These are phyloP conservation scores for Drosophila busckii DNA, from an alignment of 1,140 invertebrate species.

Conservation along the genomic window DNA sequence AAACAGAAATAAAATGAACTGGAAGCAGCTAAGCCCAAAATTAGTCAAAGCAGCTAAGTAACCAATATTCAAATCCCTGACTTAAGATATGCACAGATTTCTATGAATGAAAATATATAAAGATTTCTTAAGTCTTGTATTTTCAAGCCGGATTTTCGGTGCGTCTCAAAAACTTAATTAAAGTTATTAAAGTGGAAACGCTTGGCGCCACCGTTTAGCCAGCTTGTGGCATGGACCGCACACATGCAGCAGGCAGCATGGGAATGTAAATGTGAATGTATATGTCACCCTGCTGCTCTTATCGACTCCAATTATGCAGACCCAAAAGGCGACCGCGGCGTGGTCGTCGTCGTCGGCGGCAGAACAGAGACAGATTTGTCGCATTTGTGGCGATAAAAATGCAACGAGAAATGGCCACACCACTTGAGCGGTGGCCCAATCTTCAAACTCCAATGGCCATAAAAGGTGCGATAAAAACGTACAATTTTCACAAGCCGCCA, in stretches of 20 bases:
- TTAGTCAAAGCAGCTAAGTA: constrained; percentile 62
- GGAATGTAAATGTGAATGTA: too few relatives aligned
- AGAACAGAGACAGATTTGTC: constrained; percentile 67
- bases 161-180: constrained; percentile 64
- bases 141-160: constrained; percentile 2
- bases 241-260: constrained; percentile 44
- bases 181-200: constrained; percentile 61
- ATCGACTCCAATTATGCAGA: constrained; percentile 66
- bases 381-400: constrained; percentile 73
- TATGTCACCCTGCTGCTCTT: constrained; percentile 33
- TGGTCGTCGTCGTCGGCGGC: too few relatives aligned
- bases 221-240: constrained; percentile 48
- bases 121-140: too few relatives aligned
- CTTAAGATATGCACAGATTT: constrained; percentile 55
- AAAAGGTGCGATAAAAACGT: constrained; percentile 76
- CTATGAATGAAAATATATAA: constrained; percentile 69
- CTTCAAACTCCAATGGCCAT: constrained; percentile 45
- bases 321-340: constrained; percentile 62
- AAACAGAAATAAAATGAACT: constrained; percentile 14
- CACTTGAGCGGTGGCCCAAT: constrained; percentile 7
- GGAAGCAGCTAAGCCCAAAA: constrained; percentile 45
- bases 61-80: constrained; percentile 3
- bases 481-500: constrained; percentile 68
- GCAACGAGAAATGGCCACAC: constrained; percentile 56
- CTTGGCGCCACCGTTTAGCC: constrained; percentile 66